phyloP scores from a whole-genome alignment of 2,888 invertebrate species.

The Dicranocentrus wangi region DNA sequence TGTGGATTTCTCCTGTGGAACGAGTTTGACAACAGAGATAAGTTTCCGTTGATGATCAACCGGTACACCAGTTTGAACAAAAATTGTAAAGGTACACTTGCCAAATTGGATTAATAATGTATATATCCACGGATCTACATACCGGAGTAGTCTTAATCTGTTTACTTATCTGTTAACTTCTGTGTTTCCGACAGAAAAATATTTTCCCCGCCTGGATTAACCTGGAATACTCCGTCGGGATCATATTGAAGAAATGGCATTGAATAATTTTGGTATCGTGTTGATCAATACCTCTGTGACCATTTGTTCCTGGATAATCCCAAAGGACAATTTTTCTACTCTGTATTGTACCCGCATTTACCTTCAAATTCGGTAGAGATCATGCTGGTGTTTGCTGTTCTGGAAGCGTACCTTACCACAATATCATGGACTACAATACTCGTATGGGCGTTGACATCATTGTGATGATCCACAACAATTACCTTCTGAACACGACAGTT shows the following conservation, averaged over 20 bases:
- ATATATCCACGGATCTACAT: background rate
- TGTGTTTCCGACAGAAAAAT: conserved; percentile 39
- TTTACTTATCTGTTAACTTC: background rate
- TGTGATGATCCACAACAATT: conserved; percentile 41
- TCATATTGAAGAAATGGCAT: conserved; percentile 31
- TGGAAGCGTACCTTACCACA: conserved; percentile 48
- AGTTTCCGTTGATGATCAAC: conserved; percentile 51
- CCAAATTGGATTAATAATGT: background rate
- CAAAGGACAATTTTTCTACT: conserved; percentile 50
- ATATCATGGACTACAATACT: conserved; percentile 54
- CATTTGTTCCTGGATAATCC: conserved; percentile 49
- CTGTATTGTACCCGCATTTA: background rate
- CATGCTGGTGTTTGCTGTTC: conserved; percentile 24
- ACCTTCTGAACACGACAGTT: conserved; percentile 51
- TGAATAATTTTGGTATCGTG: conserved; percentile 41
- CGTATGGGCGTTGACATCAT: conserved; percentile 41
- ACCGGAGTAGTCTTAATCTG: background rate
- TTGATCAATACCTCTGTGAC: conserved; percentile 44
- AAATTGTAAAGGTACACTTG: conserved; percentile 35
- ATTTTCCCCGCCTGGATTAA: conserved; percentile 30
- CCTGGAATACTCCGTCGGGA: conserved; percentile 21
- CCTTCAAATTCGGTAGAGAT: background rate
- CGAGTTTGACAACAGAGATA: conserved; percentile 31
- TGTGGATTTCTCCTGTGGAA: conserved; percentile 45
- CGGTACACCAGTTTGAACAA: conserved; percentile 50